Evolutionary conservation across 1,140 invertebrate species (phyloP), one percentile per base, ranked within the genome.

Genomic region (Prorops nasuta): DNA sequence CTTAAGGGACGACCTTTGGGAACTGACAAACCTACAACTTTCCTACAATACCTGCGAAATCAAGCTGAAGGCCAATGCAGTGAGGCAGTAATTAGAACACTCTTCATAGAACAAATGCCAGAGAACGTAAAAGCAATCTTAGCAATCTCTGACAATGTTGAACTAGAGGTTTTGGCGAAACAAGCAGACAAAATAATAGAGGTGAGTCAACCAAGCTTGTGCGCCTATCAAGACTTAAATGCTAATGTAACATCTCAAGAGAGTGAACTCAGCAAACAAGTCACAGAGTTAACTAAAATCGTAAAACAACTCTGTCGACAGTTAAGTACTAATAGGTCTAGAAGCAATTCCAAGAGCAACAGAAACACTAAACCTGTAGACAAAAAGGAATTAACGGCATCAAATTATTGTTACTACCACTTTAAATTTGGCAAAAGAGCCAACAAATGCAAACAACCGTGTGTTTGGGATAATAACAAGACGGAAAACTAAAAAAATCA

Each of bases 181-280:
- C 31, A 34, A 18, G 35, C 35, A 3, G 34, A 46, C 20, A 24
- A 14, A 8, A 36, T 36, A 4, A 38, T 46, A 14, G 35, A 46
- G 3, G 9, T 35, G 3, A n/a, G 14, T 0, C 31, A 15, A n/a
- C 42, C 31, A 0, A 16, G 24, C 12, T 6, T 28, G 24, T 7
- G 24, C 12, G 24, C 24, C 24, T 28, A 6, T 6, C 6, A 28
- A 28, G 24, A 7, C 6, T 7, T 12, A 28, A 12, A 28, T 28
- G 24, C 6, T 28, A 28, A 28, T 12, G 24, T 12, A 28, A 28
- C 24, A 7, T 6, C 12, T 6, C 12, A 12, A 7, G 24, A 6
- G 6, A 12, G 6, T 28, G 24, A 12, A 12, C 12, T 6, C 6
- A 28, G 12, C 6, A 28, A 28, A 28, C 24, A 6, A 28, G n/a